Conservation (phyloP, 1,140 invertebrate species). For the Leptinotarsa undecemlineata region DNA sequence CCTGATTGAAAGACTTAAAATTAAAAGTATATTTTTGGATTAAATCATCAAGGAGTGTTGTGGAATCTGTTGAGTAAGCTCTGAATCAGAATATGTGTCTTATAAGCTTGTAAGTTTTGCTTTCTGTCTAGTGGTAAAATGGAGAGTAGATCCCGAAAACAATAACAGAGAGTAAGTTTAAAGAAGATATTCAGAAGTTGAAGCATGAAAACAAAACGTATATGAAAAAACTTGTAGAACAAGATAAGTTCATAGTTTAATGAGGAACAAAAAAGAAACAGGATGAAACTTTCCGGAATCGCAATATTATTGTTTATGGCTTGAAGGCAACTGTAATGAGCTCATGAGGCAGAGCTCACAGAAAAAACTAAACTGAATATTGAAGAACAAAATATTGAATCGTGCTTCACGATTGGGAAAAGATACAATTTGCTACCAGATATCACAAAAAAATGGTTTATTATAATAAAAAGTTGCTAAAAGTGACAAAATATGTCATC, state of each 20-base stretch:
- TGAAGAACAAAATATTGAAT: not conserved
- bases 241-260: not conserved
- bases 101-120: too few species aligned
- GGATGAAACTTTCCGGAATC: not conserved
- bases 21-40: too few species aligned
- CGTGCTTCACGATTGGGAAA: not conserved
- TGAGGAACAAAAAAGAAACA: not conserved
- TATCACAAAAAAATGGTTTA: not conserved
- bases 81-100: too few species aligned
- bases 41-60: too few species aligned
- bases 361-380: not conserved
- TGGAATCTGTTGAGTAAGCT: too few species aligned
- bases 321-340: not conserved
- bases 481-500: slow-evolving; percentile 3
- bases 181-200: slow-evolving; percentile 1
- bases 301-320: not conserved
- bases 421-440: slow-evolving; percentile 9
- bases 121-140: not conserved
- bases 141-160: not conserved
- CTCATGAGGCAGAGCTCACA: not conserved
- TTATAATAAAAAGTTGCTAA: slow-evolving; percentile 7
- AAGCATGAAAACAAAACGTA: not conserved
- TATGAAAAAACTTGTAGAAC: not conserved
- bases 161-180: not conserved
- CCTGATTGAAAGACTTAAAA: too few species aligned